These are phyloP conservation scores for Trissoscelio sp. DNA, from an alignment of 2,888 invertebrate genomes.

Conservation along the genomic window DNA sequence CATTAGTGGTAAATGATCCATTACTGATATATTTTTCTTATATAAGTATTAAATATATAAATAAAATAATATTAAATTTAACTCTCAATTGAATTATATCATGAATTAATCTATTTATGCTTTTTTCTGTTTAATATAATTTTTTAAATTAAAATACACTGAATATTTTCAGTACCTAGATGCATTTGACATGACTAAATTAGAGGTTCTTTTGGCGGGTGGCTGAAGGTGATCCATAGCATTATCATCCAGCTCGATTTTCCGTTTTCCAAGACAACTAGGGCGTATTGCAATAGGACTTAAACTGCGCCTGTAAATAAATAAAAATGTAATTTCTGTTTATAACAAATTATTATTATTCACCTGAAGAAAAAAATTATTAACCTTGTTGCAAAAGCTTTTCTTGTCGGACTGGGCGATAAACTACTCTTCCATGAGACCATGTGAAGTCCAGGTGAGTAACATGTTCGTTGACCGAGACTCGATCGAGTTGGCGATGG, in stretches of 20 bases:
- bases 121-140: no score
- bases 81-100: no score
- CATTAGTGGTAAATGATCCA: no score
- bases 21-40: no score
- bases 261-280: constrained; percentile 85
- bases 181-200: constrained; percentile 80
- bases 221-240: constrained; percentile 80
- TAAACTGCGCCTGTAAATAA: constrained; percentile 87
- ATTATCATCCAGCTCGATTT: constrained; percentile 86
- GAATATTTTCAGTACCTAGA: constrained; percentile 75
- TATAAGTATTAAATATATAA: no score
- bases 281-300: constrained; percentile 93
- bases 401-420: constrained; percentile 94
- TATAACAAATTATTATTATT: no score
- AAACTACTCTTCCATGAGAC: constrained; percentile 85
- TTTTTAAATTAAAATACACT: no score
- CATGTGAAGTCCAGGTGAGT: constrained; percentile 85
- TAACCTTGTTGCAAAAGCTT: constrained; percentile 90
- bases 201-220: constrained; percentile 81
- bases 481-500: constrained; percentile 86
- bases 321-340: constrained; percentile 2
- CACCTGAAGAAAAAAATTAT: no score
- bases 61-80: no score
- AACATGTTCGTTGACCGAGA: constrained; percentile 84
- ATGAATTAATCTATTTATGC: no score